A percentile compares a stretch with the other conserved stretches of the same genome.
Conservation (phyloP, 37 sponge, comb jelly and placozoan genomes). For the Dysidea cf. avara region DNA sequence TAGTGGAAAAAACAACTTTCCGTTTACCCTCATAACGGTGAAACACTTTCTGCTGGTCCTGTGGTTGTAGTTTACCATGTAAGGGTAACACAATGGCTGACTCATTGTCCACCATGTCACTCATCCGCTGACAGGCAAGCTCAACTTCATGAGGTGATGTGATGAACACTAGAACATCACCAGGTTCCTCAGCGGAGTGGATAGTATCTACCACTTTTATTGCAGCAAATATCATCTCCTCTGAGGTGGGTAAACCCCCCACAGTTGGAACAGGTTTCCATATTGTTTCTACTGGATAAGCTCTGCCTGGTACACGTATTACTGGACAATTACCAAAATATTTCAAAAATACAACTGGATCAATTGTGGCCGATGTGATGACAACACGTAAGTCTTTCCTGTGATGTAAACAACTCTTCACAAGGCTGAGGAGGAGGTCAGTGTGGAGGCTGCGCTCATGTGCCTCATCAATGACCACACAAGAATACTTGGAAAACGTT, state of each 20-base stretch:
- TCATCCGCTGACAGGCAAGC: constrained; percentile 51
- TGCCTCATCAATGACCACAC: constrained; percentile 82
- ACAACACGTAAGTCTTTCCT: constrained; percentile 65
- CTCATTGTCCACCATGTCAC: too few species aligned
- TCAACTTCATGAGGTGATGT: constrained; percentile 77
- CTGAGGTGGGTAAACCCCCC: background rate
- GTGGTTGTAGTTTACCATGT: too few species aligned
- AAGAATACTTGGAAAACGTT: too few species aligned
- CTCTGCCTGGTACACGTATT: constrained; percentile 73
- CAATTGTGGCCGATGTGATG: constrained; percentile 88
- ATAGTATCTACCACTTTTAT: constrained; percentile 25
- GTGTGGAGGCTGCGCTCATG: constrained; percentile 86
- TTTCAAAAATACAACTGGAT: too few species aligned
- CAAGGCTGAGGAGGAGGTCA: constrained; percentile 65
- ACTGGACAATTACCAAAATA: too few species aligned
- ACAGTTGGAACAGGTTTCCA: too few species aligned
- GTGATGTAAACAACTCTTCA: constrained; percentile 54
- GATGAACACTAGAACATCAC: too few species aligned
- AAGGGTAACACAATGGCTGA: too few species aligned
- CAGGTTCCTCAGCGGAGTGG: constrained; percentile 37
- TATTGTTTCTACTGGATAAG: constrained; percentile 70
- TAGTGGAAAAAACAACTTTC: constrained; percentile 84
- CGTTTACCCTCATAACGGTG: constrained; percentile 28
- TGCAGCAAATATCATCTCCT: background rate
- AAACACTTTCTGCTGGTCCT: too few species aligned